Conservation (phyloP, 2,113 vertebrate species). For the Zootoca vivipara region DNA sequence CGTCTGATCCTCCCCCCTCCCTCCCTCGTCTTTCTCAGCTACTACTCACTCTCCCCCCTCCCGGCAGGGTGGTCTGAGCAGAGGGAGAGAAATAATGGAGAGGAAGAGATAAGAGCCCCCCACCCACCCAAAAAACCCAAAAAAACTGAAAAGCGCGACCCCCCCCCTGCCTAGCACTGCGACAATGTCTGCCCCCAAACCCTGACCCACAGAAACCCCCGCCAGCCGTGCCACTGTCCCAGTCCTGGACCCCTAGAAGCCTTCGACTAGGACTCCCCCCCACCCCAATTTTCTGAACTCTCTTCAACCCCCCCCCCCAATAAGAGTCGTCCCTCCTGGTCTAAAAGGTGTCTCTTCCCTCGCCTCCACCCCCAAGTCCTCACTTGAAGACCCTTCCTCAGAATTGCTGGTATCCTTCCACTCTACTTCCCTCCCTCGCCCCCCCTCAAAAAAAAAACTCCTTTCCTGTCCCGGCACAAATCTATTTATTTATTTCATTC, state of each 20-base stretch:
- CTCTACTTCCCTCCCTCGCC: no score
- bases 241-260: background rate
- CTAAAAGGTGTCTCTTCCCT: background rate
- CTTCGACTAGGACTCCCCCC: background rate
- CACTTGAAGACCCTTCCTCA: background rate
- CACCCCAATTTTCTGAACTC: background rate
- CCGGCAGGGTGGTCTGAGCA: background rate
- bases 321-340: background rate
- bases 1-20: conserved; percentile 54
- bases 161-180: background rate
- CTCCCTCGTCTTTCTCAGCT: conserved; percentile 48
- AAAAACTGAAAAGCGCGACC: background rate
- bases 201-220: background rate
- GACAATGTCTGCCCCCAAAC: background rate
- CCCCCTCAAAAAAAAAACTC: background rate
- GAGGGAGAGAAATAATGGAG: background rate
- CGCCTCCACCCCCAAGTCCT: background rate
- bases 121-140: no score
- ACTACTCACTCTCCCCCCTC: conserved; percentile 48
- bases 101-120: background rate
- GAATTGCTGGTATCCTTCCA: no score
- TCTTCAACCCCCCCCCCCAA: background rate
- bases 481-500: background rate
- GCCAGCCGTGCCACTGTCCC: background rate
- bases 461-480: no score